Conservation (phyloP, 2,888 invertebrate species). For the Trilocha varians region DNA sequence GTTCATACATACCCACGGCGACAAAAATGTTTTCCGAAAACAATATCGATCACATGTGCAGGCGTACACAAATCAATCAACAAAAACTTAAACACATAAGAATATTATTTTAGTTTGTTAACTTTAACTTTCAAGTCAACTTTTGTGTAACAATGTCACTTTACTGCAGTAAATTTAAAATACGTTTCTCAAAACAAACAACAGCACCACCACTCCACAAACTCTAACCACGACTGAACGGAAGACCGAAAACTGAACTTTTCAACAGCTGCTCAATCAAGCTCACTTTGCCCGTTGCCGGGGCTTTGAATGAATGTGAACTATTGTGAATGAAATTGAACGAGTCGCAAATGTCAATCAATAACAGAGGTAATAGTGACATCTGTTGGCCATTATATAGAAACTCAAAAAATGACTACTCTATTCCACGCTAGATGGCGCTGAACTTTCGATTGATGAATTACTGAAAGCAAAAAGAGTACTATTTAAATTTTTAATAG, state of each 20-base stretch:
- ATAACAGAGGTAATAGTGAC: too few relatives aligned
- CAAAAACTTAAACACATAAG: slow-evolving; percentile 14
- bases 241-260: slow-evolving; percentile 25
- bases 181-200: slow-evolving; percentile 21
- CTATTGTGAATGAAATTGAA: neutral
- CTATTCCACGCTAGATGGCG: neutral
- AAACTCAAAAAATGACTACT: too few relatives aligned
- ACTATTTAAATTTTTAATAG: too few relatives aligned
- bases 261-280: slow-evolving; percentile 9
- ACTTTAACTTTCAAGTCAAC: neutral
- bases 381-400: too few relatives aligned
- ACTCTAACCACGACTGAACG: slow-evolving; percentile 31
- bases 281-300: neutral
- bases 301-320: neutral
- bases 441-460: neutral
- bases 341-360: too few relatives aligned
- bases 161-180: slow-evolving; percentile 5
- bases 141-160: neutral
- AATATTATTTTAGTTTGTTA: slow-evolving; percentile 1
- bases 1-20: slow-evolving; percentile 58
- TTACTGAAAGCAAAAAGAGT: too few relatives aligned
- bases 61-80: slow-evolving; percentile 39
- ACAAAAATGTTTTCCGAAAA: slow-evolving; percentile 30
- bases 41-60: slow-evolving; percentile 62
- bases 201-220: slow-evolving; percentile 20